Percentiles rank a stretch among this genome's conserved stretches.
Conservation (phyloP, 2,797 vertebrate species). For the Pygocentrus nattereri region DNA sequence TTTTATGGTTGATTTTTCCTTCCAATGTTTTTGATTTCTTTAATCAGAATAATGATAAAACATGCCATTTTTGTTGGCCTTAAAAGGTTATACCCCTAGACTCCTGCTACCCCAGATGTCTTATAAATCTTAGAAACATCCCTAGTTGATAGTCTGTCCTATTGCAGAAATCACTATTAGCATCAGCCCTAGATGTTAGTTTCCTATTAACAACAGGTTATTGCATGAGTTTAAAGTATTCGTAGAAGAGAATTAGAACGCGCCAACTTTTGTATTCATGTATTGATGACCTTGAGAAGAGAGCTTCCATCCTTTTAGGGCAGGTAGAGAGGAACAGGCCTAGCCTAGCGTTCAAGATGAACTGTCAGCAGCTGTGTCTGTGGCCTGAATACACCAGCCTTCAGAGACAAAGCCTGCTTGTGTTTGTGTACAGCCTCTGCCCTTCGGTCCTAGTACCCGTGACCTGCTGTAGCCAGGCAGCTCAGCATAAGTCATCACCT, state of each 20-base stretch:
- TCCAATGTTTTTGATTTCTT: no score
- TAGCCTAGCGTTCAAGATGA: not conserved
- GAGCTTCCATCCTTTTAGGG: not conserved
- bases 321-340: not conserved
- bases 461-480: constrained; percentile 8
- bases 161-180: not conserved
- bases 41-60: no score
- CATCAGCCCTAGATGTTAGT: not conserved
- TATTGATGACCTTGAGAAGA: not conserved
- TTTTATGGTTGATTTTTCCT: no score
- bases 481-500: constrained; percentile 16
- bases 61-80: no score
- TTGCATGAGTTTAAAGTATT: not conserved
- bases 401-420: not conserved
- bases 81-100: no score
- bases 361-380: not conserved
- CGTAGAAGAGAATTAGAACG: not conserved
- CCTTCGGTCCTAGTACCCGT: not conserved
- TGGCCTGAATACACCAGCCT: not conserved
- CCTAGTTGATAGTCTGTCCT: no score
- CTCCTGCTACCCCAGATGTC: no score
- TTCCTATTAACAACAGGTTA: not conserved
- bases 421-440: not conserved
- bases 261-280: not conserved
- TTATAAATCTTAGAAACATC: no score